Evolutionary conservation across 2,113 vertebrate genomes (phyloP).

Genomic region (Arvicanthis niloticus): DNA sequence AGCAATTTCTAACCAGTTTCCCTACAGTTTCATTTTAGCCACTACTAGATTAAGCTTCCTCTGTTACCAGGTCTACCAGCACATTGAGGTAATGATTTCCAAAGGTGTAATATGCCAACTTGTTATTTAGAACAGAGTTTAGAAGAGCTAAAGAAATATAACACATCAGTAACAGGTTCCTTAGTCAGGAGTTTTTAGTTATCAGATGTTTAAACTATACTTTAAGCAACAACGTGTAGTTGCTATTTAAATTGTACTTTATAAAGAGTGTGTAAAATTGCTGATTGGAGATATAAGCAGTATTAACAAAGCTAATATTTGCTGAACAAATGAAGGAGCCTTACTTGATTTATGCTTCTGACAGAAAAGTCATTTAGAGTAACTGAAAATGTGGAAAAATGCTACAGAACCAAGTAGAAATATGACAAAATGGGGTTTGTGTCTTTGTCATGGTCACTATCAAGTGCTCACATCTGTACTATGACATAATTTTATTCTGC

Average conservation of each 20-base stretch:
- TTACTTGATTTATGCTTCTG: background rate
- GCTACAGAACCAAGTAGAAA: background rate
- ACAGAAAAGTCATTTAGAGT: background rate
- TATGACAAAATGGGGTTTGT: background rate
- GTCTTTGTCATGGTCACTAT: background rate
- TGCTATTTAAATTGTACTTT: conserved; percentile 35
- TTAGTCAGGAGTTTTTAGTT: background rate
- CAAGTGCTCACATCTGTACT: background rate
- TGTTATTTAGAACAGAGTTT: conserved; percentile 7
- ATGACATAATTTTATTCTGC: background rate
- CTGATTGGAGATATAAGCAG: background rate
- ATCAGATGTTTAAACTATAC: conserved; percentile 7
- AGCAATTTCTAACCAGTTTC: background rate
- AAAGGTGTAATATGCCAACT: background rate
- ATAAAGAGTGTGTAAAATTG: conserved; percentile 29
- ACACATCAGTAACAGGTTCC: background rate
- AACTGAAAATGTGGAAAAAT: background rate
- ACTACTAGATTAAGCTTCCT: background rate
- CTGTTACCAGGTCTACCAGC: background rate
- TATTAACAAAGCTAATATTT: conserved; percentile 44
- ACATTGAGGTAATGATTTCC: background rate
- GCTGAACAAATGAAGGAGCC: conserved; percentile 7
- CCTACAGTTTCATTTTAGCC: background rate
- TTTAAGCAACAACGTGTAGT: conserved; percentile 29
- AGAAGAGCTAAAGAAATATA: conserved; percentile 38